Evolutionary conservation across 2,113 vertebrate species (phyloP).

Genomic region (Conger conger): DNA sequence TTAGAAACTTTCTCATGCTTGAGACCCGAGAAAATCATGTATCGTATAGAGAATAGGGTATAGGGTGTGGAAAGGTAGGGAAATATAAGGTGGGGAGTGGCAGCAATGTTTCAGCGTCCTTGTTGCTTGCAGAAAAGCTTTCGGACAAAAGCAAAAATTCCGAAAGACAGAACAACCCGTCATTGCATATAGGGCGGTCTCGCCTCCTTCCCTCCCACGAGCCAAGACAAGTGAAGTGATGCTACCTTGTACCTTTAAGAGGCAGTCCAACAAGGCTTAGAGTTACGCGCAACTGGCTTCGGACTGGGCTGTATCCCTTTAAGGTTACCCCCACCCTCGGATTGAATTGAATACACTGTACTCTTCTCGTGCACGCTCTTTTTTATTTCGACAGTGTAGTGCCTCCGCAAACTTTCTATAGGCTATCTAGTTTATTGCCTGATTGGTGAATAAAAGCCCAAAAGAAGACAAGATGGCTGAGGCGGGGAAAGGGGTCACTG

Average conservation of each 20-base stretch:
- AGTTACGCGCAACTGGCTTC: conserved; percentile 40
- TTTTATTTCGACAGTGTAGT: background rate
- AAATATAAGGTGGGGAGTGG: too few relatives aligned
- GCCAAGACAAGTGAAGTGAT: background rate
- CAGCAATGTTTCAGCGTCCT: too few relatives aligned
- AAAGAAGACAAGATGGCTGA: conserved; percentile 82
- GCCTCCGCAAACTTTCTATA: background rate
- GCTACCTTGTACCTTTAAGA: conserved; percentile 61
- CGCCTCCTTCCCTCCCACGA: background rate
- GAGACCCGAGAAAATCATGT: too few relatives aligned
- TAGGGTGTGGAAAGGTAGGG: background rate
- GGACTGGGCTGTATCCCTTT: conserved; percentile 32
- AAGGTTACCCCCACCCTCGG: conserved; percentile 25
- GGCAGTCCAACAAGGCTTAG: conserved; percentile 54
- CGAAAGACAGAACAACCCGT: too few relatives aligned
- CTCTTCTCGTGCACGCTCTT: background rate
- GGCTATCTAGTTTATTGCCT: conserved; percentile 20
- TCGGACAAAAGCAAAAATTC: too few relatives aligned
- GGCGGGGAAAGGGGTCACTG: conserved; percentile 89
- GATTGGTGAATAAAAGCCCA: conserved; percentile 19
- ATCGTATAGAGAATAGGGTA: too few relatives aligned
- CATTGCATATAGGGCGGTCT: too few relatives aligned
- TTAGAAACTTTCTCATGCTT: too few relatives aligned
- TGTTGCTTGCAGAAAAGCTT: too few relatives aligned
- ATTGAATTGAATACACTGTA: background rate